Evolutionary conservation across 2,888 invertebrate species (phyloP).

Genomic region (Aquatica leii): DNA sequence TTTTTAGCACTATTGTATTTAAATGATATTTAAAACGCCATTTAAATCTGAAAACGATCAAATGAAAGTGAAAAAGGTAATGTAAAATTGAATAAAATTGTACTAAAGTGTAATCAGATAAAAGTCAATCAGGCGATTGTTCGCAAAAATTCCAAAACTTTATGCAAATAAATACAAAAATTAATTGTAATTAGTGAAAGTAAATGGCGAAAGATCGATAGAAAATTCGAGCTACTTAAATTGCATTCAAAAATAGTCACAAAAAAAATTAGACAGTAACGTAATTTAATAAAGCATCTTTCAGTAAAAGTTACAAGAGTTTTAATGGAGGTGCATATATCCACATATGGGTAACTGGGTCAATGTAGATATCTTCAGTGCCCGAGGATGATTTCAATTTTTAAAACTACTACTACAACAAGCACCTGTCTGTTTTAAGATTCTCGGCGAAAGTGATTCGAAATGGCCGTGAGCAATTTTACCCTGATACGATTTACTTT

Average conservation of each 20-base stretch:
- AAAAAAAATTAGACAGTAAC: neutral
- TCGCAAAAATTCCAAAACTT: no score
- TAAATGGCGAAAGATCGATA: neutral
- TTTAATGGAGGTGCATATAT: neutral
- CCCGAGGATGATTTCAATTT: conserved; percentile 28
- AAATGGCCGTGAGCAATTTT: conserved; percentile 16
- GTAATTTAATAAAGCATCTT: neutral
- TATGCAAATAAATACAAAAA: neutral
- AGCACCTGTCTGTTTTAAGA: conserved; percentile 32
- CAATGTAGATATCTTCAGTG: conserved; percentile 24
- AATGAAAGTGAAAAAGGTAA: no score
- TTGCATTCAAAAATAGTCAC: neutral
- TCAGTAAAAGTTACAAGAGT: conserved; percentile 12
- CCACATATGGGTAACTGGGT: conserved; percentile 29
- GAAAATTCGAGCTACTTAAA: neutral
- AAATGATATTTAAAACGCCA: no score
- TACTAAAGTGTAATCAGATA: no score
- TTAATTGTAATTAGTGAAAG: conserved; percentile 4
- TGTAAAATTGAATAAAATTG: no score
- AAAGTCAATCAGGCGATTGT: no score
- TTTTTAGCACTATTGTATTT: no score
- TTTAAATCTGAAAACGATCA: no score
- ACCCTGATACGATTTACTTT: conserved; percentile 33
- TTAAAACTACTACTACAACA: conserved; percentile 16
- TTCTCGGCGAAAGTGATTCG: conserved; percentile 32